Evolutionary conservation across 2,113 vertebrate genomes (phyloP).

Genomic region (Corythoichthys haematopterus): DNA sequence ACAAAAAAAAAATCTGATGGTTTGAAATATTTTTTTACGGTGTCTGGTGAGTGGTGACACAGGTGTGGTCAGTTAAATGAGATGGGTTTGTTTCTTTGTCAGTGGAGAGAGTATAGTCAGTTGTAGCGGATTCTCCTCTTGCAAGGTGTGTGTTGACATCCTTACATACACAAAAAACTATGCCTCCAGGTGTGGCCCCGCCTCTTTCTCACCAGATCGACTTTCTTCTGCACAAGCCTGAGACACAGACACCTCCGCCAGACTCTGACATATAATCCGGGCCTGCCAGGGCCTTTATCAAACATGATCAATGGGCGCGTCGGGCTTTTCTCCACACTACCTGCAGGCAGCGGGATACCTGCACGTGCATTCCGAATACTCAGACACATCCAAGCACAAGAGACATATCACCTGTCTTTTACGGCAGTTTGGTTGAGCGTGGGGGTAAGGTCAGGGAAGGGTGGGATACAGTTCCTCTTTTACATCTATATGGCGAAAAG

Average conservation of each 20-base stretch:
- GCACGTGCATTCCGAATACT: slow-evolving; percentile 51
- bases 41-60: slow-evolving; percentile 39
- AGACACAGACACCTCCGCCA: slow-evolving; percentile 63
- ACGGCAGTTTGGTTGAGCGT: slow-evolving; percentile 37
- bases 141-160: slow-evolving; percentile 46
- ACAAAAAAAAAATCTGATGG: not conserved
- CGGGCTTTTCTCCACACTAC: slow-evolving; percentile 54
- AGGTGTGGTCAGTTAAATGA: slow-evolving; percentile 61
- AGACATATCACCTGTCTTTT: slow-evolving; percentile 63
- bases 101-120: slow-evolving; percentile 8
- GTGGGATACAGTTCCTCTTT: slow-evolving; percentile 45
- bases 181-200: slow-evolving; percentile 55
- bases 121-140: slow-evolving; percentile 29
- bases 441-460: not conserved
- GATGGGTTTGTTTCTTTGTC: slow-evolving; percentile 50
- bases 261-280: slow-evolving; percentile 67
- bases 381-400: slow-evolving; percentile 57
- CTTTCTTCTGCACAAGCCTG: slow-evolving; percentile 66
- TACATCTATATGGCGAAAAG: slow-evolving; percentile 50
- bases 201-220: slow-evolving; percentile 69
- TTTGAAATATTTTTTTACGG: slow-evolving; percentile 31
- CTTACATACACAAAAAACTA: slow-evolving; percentile 31
- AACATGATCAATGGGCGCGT: slow-evolving; percentile 60
- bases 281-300: slow-evolving; percentile 67
- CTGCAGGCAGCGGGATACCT: slow-evolving; percentile 58